phyloP scores from a whole-genome alignment of 2,888 invertebrate species.

The Xylota segnis region DNA sequence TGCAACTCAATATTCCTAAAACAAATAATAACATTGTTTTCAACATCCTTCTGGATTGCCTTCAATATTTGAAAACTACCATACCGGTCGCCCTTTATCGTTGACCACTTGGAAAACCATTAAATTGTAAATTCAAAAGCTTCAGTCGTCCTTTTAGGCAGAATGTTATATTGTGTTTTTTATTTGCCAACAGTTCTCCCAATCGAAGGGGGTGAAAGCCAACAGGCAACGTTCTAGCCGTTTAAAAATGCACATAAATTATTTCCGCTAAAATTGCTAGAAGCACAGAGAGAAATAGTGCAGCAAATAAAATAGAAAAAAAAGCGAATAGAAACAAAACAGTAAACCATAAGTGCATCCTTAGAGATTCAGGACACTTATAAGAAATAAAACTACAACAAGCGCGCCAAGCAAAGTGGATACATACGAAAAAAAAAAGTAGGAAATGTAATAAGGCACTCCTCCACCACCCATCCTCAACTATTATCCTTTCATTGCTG shows the following conservation, averaged over 20 bases:
- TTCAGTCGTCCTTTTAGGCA: conserved; percentile 24
- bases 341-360: conserved; percentile 66
- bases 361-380: conserved; percentile 42
- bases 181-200: conserved; percentile 10
- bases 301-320: neutral
- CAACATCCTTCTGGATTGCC: conserved; percentile 14
- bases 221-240: conserved; percentile 33
- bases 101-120: conserved; percentile 65
- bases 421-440: conserved; percentile 13
- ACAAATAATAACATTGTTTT: conserved; percentile 37
- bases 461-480: conserved; percentile 23
- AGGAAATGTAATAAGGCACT: conserved; percentile 62
- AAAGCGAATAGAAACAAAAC: neutral
- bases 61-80: conserved; percentile 27
- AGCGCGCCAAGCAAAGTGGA: conserved; percentile 22
- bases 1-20: conserved; percentile 17
- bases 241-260: conserved; percentile 62
- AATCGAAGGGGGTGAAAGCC: conserved; percentile 38
- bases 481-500: conserved; percentile 72
- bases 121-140: conserved; percentile 59
- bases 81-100: neutral
- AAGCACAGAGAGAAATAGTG: neutral
- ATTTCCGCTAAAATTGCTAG: conserved; percentile 41
- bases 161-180: conserved; percentile 23
- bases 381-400: conserved; percentile 26